Base-by-base conservation (phyloP, 2,113 vertebrate genomes). In the Atrichornis clamosus region DNA sequence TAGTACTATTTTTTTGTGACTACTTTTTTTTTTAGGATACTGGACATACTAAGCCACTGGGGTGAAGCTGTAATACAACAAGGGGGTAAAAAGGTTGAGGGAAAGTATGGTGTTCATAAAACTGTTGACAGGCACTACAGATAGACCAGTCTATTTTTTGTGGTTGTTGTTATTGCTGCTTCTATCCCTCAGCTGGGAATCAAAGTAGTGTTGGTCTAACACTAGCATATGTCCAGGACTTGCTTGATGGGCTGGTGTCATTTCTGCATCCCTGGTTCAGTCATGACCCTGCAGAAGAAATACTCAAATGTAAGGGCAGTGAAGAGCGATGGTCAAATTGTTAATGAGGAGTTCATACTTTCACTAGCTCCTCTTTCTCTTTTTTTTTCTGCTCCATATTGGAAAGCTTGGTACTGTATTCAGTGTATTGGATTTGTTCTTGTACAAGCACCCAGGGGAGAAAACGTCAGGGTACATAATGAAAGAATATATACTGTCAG, bases 111-210 rank as follows among this genome's bases (percentile, higher is more conserved):
- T 82, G 50, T 89, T 96, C 93, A 50, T 89, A 91, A 91, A 93
- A 92, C 83, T 97, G 93, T 95, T 95, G 95, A 87, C 77, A 96
- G 74, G 79, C 63, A 83, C 74, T 70, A 59, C 12, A 11, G 77
- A 92, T 55, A 93, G 85, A 39, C 18, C 4, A 27, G 15, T 32
- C 30, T 6, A 21, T 27, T 39, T 50, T 50, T 23, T 65, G 19
- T 42, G 75, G 18, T 35, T 60, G 18, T 24, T 91, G 22, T 60
- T 92, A 47, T 33, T 86, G 41, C 24, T n/a, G 42, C 70, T 79
- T 75, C 46, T 70, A 81, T 30, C 16, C 23, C 44, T 42, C n/a
- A 24, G 8, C 26, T 50, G 44, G 27, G 37, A 77, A 65, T 30
- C 28, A 44, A 65, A 37, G 32, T 26, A 47, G 24, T 49, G 72